Evolutionary conservation across 1,140 invertebrate genomes (phyloP).

Genomic region (Samia ricini): DNA sequence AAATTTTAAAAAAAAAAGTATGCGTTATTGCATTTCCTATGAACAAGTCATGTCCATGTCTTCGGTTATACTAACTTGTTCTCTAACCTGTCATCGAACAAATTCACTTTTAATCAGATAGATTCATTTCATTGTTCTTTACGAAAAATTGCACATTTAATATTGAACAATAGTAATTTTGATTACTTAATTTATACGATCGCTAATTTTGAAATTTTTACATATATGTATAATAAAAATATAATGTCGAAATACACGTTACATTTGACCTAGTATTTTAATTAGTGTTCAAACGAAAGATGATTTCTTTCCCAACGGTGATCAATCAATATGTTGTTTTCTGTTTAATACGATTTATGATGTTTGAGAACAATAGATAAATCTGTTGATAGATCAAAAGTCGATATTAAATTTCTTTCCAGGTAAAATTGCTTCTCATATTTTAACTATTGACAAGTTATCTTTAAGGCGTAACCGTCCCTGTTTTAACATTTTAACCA

Average conservation of each 20-base stretch:
- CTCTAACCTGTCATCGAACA: not conserved
- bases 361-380: not conserved
- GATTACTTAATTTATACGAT: not conserved
- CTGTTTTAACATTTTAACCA: not conserved
- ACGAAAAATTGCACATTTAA: not conserved
- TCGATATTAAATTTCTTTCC: not conserved
- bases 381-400: not conserved
- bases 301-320: not conserved
- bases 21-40: not conserved
- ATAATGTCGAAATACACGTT: not conserved
- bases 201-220: not conserved
- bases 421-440: no score
- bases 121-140: no score
- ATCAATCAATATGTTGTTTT: not conserved
- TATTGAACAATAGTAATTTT: not conserved
- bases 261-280: not conserved
- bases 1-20: not conserved
- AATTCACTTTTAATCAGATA: constrained; percentile 1
- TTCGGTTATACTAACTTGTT: not conserved
- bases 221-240: no score
- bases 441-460: not conserved
- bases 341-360: not conserved
- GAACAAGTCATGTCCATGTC: not conserved
- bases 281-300: not conserved
- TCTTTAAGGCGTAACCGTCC: not conserved